These are phyloP conservation scores for Ambastaia sidthimunki DNA, from an alignment of 2,797 vertebrate species.

Conservation along the genomic window DNA sequence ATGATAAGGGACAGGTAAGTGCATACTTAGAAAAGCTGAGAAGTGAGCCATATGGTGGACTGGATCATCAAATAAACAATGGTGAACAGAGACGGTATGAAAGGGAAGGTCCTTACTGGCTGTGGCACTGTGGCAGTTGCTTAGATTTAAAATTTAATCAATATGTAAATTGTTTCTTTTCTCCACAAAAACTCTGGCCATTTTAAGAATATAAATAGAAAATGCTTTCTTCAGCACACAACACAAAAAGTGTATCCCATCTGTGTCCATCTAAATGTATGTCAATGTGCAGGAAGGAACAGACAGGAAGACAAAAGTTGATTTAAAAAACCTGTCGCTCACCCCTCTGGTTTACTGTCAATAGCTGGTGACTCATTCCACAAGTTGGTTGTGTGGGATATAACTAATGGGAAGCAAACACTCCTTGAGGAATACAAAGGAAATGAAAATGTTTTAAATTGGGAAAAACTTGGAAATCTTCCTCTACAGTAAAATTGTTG, in stretches of 20 bases:
- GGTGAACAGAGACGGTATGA: conserved; percentile 2
- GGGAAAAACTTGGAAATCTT: conserved; percentile 19
- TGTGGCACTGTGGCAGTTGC: conserved; percentile 36
- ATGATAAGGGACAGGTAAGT: conserved; percentile 6
- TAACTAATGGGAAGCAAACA: not conserved
- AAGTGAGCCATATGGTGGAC: conserved; percentile 37
- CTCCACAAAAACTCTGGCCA: conserved; percentile 6
- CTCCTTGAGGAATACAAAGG: not conserved
- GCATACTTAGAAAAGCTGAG: conserved; percentile 37
- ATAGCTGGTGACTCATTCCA: conserved; percentile 16
- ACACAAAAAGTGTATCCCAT: conserved; percentile 15
- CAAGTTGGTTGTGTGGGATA: not conserved
- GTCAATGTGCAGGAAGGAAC: conserved; percentile 12
- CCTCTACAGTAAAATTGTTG: not conserved
- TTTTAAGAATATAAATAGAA: conserved; percentile 31
- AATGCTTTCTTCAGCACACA: not conserved
- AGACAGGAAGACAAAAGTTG: not conserved
- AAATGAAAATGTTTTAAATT: too few relatives aligned
- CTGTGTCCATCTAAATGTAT: conserved; percentile 19
- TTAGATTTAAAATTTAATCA: conserved; percentile 45
- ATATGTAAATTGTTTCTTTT: conserved; percentile 62
- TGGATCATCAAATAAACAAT: conserved; percentile 18
- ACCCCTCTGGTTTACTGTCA: conserved; percentile 2
- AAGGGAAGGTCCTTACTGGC: not conserved
- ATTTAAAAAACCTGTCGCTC: conserved; percentile 7